These are phyloP conservation scores for Erythrolamprus reginae DNA, from an alignment of 2,113 vertebrate genomes.

Conservation along the genomic window DNA sequence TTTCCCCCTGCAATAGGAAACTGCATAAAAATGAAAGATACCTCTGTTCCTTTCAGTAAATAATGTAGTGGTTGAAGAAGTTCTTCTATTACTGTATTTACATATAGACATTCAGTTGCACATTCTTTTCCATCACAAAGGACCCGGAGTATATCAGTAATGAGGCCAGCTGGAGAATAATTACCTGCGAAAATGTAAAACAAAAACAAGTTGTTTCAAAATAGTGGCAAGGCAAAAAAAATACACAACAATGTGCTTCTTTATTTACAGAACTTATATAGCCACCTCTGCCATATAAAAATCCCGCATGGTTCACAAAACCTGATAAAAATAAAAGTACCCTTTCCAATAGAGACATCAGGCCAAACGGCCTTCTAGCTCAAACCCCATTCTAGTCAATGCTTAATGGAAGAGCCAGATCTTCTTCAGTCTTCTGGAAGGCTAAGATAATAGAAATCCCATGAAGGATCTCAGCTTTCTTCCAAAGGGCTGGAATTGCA, in stretches of 20 bases:
- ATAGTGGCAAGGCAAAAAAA: not conserved
- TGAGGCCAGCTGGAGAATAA: constrained; percentile 79
- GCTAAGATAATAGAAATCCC: not conserved
- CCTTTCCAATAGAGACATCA: not conserved
- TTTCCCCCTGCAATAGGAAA: not conserved
- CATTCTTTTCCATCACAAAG: constrained; percentile 85
- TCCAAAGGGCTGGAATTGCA: not conserved
- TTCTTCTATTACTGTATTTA: constrained; percentile 68
- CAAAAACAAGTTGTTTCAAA: constrained; percentile 3
- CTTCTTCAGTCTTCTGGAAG: not conserved
- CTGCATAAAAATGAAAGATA: constrained; percentile 54
- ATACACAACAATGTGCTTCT: not conserved
- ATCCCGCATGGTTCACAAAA: not conserved
- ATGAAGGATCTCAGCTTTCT: not conserved
- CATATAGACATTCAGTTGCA: constrained; percentile 80
- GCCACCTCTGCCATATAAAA: not conserved
- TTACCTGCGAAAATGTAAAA: constrained; percentile 67
- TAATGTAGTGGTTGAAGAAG: constrained; percentile 79
- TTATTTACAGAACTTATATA: not conserved
- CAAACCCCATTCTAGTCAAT: not conserved
- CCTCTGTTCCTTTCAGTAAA: constrained; percentile 78
- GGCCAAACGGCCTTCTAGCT: not conserved
- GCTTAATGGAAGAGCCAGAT: not conserved
- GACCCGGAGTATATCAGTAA: constrained; percentile 80
- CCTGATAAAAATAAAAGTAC: not conserved